Evolutionary conservation across 92 coral and sea anemone species (phyloP).

Genomic region (Porites evermanni): DNA sequence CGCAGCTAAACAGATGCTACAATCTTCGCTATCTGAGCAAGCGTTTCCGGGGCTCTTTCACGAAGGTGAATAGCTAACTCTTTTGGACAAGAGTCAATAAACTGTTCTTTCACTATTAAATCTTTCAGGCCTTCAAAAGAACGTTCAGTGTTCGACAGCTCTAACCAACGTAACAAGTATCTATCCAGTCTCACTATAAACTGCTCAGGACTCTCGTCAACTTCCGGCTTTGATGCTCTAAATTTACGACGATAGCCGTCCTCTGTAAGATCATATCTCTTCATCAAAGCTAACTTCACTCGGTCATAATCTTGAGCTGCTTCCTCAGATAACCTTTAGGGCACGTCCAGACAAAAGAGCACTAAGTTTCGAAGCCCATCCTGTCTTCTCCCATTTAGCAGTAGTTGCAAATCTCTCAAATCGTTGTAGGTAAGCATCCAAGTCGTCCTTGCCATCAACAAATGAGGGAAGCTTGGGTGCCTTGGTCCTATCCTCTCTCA

Average conservation of each 20-base stretch:
- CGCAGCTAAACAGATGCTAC: constrained; percentile 20
- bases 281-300: too few species aligned
- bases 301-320: too few species aligned
- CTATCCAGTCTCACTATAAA: constrained; percentile 37
- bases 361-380: too few species aligned
- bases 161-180: constrained; percentile 51
- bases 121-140: constrained; percentile 49
- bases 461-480: constrained; percentile 64
- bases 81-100: constrained; percentile 50
- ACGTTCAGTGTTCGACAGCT: constrained; percentile 46
- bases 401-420: too few species aligned
- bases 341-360: too few species aligned
- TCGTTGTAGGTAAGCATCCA: constrained; percentile 28
- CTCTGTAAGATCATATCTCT: constrained; percentile 42
- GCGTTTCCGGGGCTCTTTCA: constrained; percentile 43
- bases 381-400: too few species aligned
- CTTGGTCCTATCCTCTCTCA: constrained; percentile 30
- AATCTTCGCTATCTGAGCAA: constrained; percentile 16
- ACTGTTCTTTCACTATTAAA: constrained; percentile 63
- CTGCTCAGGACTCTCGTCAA: too few species aligned
- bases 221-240: too few species aligned
- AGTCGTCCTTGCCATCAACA: constrained; percentile 66
- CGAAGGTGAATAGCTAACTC: constrained; percentile 53
- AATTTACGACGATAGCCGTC: constrained; percentile 42
- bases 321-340: too few species aligned